Evolutionary conservation across 2,888 invertebrate species (phyloP).

Genomic region (Spisula solida): DNA sequence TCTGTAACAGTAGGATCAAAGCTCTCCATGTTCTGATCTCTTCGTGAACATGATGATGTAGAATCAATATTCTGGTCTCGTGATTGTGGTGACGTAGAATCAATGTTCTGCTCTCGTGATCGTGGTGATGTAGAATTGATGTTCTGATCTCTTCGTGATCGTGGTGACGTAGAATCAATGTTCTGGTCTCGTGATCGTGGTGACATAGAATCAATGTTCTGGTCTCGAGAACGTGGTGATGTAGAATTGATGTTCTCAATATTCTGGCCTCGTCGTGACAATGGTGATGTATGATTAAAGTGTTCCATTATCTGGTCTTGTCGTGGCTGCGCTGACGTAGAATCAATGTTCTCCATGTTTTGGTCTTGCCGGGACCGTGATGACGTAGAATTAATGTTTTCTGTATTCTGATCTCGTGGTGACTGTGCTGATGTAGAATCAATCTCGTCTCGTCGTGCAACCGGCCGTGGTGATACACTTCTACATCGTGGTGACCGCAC

Average conservation of each 20-base stretch:
- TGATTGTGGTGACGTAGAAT: too few relatives aligned
- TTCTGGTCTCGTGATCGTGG: too few relatives aligned
- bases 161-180: too few relatives aligned
- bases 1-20: not conserved
- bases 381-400: not conserved
- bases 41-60: not conserved
- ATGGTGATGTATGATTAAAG: too few relatives aligned
- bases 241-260: too few relatives aligned
- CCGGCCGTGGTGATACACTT: conserved; percentile 34
- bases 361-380: not conserved
- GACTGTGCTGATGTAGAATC: too few relatives aligned
- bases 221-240: not conserved
- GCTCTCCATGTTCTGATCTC: not conserved
- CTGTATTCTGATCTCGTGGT: too few relatives aligned
- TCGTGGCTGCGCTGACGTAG: too few relatives aligned
- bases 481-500: conserved; percentile 27
- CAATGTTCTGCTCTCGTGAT: too few relatives aligned
- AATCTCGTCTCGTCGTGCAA: not conserved
- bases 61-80: too few relatives aligned
- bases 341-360: not conserved
- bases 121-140: not conserved
- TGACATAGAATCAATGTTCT: not conserved
- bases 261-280: too few relatives aligned
- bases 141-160: not conserved
- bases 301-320: too few relatives aligned